Evolutionary conservation across 64 coral and sea anemone genomes (phyloP), one percentile per base, ranked within the genome.

Genomic region (Cladopsammia gracilis): DNA sequence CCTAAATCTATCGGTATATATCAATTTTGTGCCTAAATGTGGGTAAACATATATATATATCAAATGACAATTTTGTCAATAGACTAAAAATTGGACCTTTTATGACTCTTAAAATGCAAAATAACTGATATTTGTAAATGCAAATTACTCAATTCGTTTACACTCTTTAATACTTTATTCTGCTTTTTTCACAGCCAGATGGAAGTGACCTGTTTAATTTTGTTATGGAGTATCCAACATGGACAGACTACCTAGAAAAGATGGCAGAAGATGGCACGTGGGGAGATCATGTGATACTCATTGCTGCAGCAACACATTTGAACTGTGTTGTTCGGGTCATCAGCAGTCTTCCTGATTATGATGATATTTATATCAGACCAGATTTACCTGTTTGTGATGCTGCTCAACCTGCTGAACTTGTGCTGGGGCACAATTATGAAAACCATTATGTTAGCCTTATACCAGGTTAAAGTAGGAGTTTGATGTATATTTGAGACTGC

Each of bases 391-490:
- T 14, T 14, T n/a, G 42, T 7, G 7, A 65, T 67, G 80, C 11
- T 23, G 45, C 18, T 16, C 14, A 51, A 50, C 80, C 67, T 23
- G 62, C 18, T 25, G 34, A 51, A 50, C 80, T 84, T 22, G 43
- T 84, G 20, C 45, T 84, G 61, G 80, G 80, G 51, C 80, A 84
- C 22, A 48, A 67, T 68, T 5, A 48, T 68, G 80, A 84, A 22
- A 9, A 48, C 20, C 80, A 84, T 20, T 84, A 84, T 52, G 80
- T 84, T 24, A 84, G 80, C 9, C 80, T 84, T 64, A n/a, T 10
- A 84, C 61, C 8, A 84, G 80, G 80, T 84, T n/a, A 34, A 34
- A 34, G 34, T 34, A 34, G 34, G 34, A 34, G 34, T 34, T 34
- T 0, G 34, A 34, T 34, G 34, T 34, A 34, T 34, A 34, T 34